Percentiles rank a stretch among this genome's conserved stretches.
Evolutionary conservation across 2,888 invertebrate genomes (phyloP).

Genomic region (Plutella xylostella): DNA sequence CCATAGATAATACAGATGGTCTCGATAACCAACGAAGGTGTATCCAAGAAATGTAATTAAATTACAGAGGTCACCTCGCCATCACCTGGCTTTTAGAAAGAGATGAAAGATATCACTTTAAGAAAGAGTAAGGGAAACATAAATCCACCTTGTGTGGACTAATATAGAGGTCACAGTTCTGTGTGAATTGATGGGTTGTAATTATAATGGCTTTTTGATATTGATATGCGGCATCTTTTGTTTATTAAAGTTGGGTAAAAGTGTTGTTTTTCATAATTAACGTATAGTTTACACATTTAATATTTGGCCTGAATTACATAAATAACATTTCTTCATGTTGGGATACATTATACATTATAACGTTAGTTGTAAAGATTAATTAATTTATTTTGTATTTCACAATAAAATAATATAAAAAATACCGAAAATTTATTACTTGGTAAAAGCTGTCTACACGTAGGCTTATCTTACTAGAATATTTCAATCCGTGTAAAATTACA

Average conservation of each 20-base stretch:
- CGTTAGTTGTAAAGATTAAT: no score
- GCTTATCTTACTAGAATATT: no score
- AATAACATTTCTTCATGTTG: no score
- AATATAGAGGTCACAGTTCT: slow-evolving; percentile 5
- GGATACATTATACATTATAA: no score
- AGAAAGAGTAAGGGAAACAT: slow-evolving; percentile 26
- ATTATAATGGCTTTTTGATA: slow-evolving; percentile 1
- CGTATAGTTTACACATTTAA: no score
- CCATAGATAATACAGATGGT: slow-evolving; percentile 28
- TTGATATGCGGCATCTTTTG: not conserved
- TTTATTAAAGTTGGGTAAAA: not conserved
- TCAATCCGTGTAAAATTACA: no score
- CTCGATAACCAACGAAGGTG: slow-evolving; percentile 33
- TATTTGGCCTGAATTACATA: no score
- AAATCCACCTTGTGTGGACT: slow-evolving; percentile 28
- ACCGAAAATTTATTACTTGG: no score
- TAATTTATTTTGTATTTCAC: no score
- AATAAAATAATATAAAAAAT: no score
- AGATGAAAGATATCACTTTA: slow-evolving; percentile 3
- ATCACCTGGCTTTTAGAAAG: slow-evolving; percentile 27
- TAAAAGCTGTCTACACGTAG: no score
- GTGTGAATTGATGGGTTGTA: not conserved
- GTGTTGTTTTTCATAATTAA: no score
- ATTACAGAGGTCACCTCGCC: slow-evolving; percentile 34
- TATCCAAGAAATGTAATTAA: slow-evolving; percentile 46